Evolutionary conservation across 2,888 invertebrate species (phyloP).

Genomic region (Anodontia alba): DNA sequence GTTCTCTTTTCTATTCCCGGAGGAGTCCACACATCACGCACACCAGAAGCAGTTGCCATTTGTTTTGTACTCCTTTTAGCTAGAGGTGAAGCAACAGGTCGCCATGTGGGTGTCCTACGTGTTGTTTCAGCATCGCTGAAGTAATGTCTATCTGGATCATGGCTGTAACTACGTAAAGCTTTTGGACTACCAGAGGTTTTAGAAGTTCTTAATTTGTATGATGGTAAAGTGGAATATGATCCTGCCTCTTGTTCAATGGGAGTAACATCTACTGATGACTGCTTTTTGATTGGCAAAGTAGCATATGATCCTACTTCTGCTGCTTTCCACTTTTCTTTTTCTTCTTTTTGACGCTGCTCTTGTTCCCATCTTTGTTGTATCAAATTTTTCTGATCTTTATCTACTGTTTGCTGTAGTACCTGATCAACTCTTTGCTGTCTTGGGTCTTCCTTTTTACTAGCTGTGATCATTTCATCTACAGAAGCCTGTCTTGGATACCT

Average conservation of each 20-base stretch:
- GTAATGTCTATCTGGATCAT: slow-evolving; percentile 43
- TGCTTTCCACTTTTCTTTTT: slow-evolving; percentile 2
- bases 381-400: slow-evolving; percentile 18
- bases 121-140: slow-evolving; percentile 58
- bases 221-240: slow-evolving; percentile 71
- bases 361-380: slow-evolving; percentile 38
- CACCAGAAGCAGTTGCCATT: neutral
- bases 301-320: slow-evolving; percentile 65
- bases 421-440: slow-evolving; percentile 46
- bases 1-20: slow-evolving; percentile 28
- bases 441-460: slow-evolving; percentile 42
- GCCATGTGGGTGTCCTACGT: slow-evolving; percentile 48
- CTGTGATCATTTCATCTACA: slow-evolving; percentile 46
- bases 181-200: slow-evolving; percentile 31
- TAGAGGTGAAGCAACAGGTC: slow-evolving; percentile 41
- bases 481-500: slow-evolving; percentile 27
- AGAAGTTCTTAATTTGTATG: slow-evolving; percentile 45
- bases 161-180: slow-evolving; percentile 28
- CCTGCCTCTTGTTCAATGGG: slow-evolving; percentile 56
- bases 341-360: slow-evolving; percentile 3
- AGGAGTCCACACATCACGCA: slow-evolving; percentile 33
- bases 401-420: slow-evolving; percentile 32
- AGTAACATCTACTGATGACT: slow-evolving; percentile 25
- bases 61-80: slow-evolving; percentile 27
- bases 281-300: slow-evolving; percentile 65